Percentiles rank a stretch among this genome's conserved stretches.
Conservation (phyloP, 1,140 invertebrate species). For the Meloidogyne exigua region DNA sequence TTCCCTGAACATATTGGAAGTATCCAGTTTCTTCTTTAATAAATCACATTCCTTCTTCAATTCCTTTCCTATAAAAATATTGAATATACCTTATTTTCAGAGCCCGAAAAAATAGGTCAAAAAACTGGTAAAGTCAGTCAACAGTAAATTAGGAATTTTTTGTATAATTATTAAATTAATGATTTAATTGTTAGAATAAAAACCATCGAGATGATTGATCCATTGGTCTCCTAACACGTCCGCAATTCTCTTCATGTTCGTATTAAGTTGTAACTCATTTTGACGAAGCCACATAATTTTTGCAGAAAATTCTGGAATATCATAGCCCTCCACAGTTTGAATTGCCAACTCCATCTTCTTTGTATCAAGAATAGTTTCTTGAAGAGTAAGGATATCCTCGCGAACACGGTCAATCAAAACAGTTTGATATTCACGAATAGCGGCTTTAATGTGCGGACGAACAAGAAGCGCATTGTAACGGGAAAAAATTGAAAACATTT, state of each 20-base stretch:
- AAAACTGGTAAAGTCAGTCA: too few species aligned
- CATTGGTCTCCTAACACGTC: constrained; percentile 95
- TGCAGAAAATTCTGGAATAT: constrained; percentile 90
- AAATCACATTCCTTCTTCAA: constrained; percentile 95
- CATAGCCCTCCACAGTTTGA: constrained; percentile 63
- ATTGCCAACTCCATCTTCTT: constrained; percentile 31
- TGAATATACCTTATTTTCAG: too few species aligned
- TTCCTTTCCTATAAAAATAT: constrained; percentile 68
- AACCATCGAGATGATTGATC: constrained; percentile 98
- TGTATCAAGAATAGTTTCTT: constrained; percentile 92
- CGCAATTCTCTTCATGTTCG: constrained; percentile 91
- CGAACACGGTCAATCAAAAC: constrained; percentile 97
- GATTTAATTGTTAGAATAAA: constrained; percentile 65
- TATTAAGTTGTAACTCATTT: constrained; percentile 94
- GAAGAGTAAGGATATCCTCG: constrained; percentile 93
- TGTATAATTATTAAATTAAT: neutral
- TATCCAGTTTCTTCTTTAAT: constrained; percentile 89
- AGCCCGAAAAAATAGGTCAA: too few species aligned
- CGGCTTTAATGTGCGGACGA: constrained; percentile 92
- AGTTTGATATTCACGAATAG: constrained; percentile 97
- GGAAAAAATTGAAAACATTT: constrained; percentile 98
- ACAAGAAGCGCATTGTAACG: constrained; percentile 97
- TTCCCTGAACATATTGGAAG: constrained; percentile 90
- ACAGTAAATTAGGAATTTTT: too few species aligned
- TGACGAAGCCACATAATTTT: constrained; percentile 97